Evolutionary conservation across 2,113 vertebrate species (phyloP).

Genomic region (Spea multiplicata): DNA sequence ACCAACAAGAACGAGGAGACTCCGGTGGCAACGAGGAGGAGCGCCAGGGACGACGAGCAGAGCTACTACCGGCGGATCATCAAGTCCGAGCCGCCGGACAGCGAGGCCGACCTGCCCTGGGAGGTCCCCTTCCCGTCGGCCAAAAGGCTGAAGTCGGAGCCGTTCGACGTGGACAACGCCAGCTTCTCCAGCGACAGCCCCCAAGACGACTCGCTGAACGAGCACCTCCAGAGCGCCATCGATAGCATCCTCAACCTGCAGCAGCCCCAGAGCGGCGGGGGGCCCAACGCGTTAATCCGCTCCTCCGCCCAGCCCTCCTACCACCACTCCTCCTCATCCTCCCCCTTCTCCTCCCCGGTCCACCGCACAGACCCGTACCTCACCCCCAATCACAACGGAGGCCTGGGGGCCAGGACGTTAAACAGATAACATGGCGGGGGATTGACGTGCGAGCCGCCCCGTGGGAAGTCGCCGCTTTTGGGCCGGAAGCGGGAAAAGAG

Average conservation of each 20-base stretch:
- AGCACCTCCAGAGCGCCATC: slow-evolving; percentile 93
- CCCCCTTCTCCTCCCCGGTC: slow-evolving; percentile 71
- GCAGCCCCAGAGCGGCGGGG: slow-evolving; percentile 64
- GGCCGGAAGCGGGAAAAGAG: background rate
- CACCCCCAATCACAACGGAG: slow-evolving; percentile 80
- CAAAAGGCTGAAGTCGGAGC: slow-evolving; percentile 83
- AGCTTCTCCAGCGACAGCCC: slow-evolving; percentile 94
- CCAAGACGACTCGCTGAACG: slow-evolving; percentile 82
- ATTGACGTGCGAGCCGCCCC: slow-evolving; percentile 24
- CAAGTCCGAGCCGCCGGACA: slow-evolving; percentile 57
- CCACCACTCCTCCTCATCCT: slow-evolving; percentile 67
- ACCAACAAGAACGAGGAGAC: slow-evolving; percentile 55
- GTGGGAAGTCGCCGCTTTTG: slow-evolving; percentile 15
- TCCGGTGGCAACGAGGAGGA: slow-evolving; percentile 65
- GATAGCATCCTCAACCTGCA: slow-evolving; percentile 96
- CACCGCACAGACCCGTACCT: slow-evolving; percentile 71
- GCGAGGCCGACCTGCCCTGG: slow-evolving; percentile 52
- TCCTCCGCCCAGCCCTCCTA: slow-evolving; percentile 59
- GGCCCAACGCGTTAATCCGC: slow-evolving; percentile 50
- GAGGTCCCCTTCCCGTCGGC: slow-evolving; percentile 68
- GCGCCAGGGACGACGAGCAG: slow-evolving; percentile 75
- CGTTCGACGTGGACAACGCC: slow-evolving; percentile 87
- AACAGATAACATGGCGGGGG: slow-evolving; percentile 81
- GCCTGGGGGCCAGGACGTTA: slow-evolving; percentile 85
- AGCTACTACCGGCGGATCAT: slow-evolving; percentile 75